Evolutionary conservation across 2,113 vertebrate species (phyloP).

Genomic region (Microcebus murinus): DNA sequence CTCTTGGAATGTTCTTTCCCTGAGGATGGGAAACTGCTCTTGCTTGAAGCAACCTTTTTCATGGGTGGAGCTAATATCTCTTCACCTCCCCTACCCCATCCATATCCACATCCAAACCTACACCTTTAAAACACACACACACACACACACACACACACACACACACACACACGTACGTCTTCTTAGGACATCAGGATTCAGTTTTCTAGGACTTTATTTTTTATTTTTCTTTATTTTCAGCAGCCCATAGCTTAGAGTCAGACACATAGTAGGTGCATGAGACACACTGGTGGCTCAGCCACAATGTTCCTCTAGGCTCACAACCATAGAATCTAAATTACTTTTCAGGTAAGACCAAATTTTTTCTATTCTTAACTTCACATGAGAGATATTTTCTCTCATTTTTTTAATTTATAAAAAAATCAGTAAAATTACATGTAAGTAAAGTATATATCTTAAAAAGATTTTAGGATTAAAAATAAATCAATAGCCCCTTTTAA

Average conservation of each 20-base stretch:
- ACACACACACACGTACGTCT: not conserved
- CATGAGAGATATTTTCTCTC: not conserved
- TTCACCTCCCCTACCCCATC: too few relatives aligned
- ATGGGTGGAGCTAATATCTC: not conserved
- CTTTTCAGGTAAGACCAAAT: not conserved
- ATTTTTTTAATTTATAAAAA: not conserved
- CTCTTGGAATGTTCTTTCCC: not conserved
- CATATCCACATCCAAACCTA: rapidly evolving
- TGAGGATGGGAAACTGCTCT: not conserved
- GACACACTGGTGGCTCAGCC: not conserved
- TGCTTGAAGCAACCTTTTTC: not conserved
- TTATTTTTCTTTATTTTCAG: not conserved
- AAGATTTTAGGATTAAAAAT: not conserved
- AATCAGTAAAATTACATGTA: not conserved
- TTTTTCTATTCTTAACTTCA: not conserved
- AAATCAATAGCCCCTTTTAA: not conserved
- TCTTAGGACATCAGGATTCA: not conserved
- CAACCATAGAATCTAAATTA: not conserved
- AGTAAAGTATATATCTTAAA: not conserved
- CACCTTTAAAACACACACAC: too few relatives aligned
- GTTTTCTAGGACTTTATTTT: not conserved
- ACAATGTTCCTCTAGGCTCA: too few relatives aligned
- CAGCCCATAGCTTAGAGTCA: not conserved
- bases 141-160: too few relatives aligned
- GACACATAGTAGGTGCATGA: not conserved